phyloP scores from a whole-genome alignment of 2,797 vertebrate genomes.

The Tinamus major region DNA sequence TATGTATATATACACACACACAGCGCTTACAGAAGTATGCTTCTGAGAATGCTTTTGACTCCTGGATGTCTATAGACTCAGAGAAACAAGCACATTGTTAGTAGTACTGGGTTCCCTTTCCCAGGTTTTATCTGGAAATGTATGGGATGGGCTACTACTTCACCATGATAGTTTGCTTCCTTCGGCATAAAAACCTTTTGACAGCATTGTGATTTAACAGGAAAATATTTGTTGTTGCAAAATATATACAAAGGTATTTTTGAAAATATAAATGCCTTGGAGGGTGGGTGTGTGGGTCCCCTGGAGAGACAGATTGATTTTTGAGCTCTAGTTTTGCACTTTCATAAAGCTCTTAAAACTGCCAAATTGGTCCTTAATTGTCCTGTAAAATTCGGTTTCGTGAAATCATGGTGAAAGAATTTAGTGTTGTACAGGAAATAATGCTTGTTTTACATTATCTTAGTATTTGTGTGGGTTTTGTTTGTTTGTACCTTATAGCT shows the following conservation, averaged over 20 bases:
- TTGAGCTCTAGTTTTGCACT: background rate
- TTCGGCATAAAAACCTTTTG: background rate
- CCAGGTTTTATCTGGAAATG: background rate
- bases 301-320: no score
- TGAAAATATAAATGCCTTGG: background rate
- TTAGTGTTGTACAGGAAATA: background rate
- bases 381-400: background rate
- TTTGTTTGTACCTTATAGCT: background rate
- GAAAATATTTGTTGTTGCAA: background rate
- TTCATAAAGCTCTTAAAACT: background rate
- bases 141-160: accelerated
- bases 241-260: background rate
- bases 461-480: background rate
- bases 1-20: background rate
- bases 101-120: background rate
- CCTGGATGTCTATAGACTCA: background rate
- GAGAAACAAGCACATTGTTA: background rate
- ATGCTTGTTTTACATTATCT: background rate
- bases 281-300: no score
- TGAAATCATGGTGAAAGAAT: background rate
- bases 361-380: background rate
- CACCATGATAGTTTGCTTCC: background rate
- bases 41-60: background rate
- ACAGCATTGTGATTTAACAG: background rate
- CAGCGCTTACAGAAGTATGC: background rate